These are phyloP conservation scores for Atta colombica DNA, from an alignment of 1,140 invertebrate genomes.

Conservation along the genomic window DNA sequence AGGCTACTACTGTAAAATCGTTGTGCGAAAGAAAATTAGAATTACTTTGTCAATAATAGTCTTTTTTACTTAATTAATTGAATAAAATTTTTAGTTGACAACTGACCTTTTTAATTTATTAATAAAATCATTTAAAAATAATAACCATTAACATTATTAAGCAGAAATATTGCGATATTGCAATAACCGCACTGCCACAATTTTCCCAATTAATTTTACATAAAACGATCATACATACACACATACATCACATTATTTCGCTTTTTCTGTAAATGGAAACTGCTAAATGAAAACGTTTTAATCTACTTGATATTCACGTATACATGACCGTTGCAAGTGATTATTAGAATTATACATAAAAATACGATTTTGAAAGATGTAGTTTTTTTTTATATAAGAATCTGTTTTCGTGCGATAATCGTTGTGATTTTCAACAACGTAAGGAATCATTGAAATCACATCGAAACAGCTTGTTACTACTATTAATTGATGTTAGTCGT, in stretches of 20 bases:
- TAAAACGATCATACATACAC: not conserved
- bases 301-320: not conserved
- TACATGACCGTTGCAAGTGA: not conserved
- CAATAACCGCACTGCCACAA: slow-evolving; percentile 19
- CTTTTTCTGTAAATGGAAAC: slow-evolving; percentile 17
- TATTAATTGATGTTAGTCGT: slow-evolving; percentile 32
- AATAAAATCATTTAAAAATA: not conserved
- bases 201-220: slow-evolving; percentile 28
- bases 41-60: not conserved
- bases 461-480: slow-evolving; percentile 46
- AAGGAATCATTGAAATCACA: not conserved
- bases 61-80: not conserved
- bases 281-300: slow-evolving; percentile 13
- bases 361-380: not conserved
- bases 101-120: not conserved
- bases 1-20: not conserved
- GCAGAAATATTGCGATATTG: slow-evolving; percentile 17
- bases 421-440: not conserved
- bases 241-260: not conserved
- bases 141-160: not conserved
- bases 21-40: not conserved
- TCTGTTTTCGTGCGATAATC: not conserved
- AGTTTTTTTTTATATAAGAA: not conserved
- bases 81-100: not conserved
- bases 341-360: slow-evolving; percentile 4